phyloP scores from a whole-genome alignment of 2,797 vertebrate genomes.

The Synaphobranchus kaupii region DNA sequence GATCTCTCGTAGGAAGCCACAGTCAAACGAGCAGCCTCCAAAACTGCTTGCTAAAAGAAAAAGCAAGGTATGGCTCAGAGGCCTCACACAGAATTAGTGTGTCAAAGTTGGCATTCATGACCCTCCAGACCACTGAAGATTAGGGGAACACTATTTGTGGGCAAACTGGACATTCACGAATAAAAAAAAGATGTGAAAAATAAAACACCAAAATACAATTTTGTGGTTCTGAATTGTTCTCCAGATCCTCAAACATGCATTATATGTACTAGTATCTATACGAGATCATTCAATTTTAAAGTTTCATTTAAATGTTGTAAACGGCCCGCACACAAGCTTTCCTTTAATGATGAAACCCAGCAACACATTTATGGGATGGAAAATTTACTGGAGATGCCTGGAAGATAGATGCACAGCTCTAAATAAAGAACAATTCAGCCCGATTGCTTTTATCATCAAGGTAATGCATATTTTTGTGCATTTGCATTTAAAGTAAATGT shows the following conservation, averaged over 20 bases:
- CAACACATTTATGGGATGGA: background rate
- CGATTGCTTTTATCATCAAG: constrained; percentile 18
- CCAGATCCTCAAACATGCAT: background rate
- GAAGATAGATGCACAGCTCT: constrained; percentile 21
- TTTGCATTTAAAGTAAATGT: constrained; percentile 1
- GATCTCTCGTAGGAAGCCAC: background rate
- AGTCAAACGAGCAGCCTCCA: background rate
- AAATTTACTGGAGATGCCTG: background rate
- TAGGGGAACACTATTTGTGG: too few relatives aligned
- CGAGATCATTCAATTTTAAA: background rate
- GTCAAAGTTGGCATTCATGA: background rate
- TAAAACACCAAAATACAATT: background rate
- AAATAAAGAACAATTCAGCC: constrained; percentile 28
- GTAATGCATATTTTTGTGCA: constrained; percentile 25
- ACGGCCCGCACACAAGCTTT: background rate
- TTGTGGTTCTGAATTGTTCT: background rate
- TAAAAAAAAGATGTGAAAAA: background rate
- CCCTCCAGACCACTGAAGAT: background rate
- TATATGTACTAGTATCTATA: background rate
- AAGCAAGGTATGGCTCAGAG: background rate
- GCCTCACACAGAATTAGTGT: background rate
- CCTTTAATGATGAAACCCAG: background rate
- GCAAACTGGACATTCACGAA: background rate
- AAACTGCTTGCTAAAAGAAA: too few relatives aligned
- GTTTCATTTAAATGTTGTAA: background rate